Evolutionary conservation across 1,140 invertebrate species (phyloP), one percentile per base, ranked within the genome.

Genomic region (Drosophila eugracilis): DNA sequence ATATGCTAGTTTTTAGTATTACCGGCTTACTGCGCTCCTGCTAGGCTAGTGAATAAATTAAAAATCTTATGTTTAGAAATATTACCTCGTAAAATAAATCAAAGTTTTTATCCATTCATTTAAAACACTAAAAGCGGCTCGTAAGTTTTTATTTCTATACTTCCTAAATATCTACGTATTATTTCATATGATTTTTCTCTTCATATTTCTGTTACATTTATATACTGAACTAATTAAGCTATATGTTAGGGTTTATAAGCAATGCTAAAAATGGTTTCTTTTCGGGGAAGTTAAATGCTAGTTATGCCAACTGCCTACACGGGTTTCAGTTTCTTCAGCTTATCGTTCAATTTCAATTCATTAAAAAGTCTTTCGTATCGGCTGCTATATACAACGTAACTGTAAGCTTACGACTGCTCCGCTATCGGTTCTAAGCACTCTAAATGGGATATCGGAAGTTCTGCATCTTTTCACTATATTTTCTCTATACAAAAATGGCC

Each of bases 21-120:
- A 66, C 32, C 34, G 21, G 37, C 67, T 73, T 67, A 73, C 77
- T 76, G 62, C 69, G 45, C 37, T 59, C 17, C 48, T 41, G 48
- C 55, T 85, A 84, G 50, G 74, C 74, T 88, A 86, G 37, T 75
- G 44, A 88, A 88, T 88, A 88, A 88, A 88, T 88, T 88, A 81
- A 88, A 88, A 88, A 71, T 55, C 78, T 86, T 83, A 78, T 41
- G 63, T 45, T 53, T 69, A 73, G 66, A 80, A 52, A 71, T 63
- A 37, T 39, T 54, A 66, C 34, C 14, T 54, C 30, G 48, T 53
- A 54, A 79, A 57, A 47, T 75, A 48, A 73, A 59, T 44, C 67
- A 44, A 39, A 28, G n/a, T 21, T 55, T 65, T 21, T 26, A n/a
- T 54, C 28, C 32, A 42, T 48, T 48, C 26, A 55, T 53, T 77